A percentile compares a stretch with the other conserved stretches of the same genome.
These are phyloP conservation scores for Microtus richardsoni DNA, from an alignment of 2,113 vertebrate species.

Conservation along the genomic window DNA sequence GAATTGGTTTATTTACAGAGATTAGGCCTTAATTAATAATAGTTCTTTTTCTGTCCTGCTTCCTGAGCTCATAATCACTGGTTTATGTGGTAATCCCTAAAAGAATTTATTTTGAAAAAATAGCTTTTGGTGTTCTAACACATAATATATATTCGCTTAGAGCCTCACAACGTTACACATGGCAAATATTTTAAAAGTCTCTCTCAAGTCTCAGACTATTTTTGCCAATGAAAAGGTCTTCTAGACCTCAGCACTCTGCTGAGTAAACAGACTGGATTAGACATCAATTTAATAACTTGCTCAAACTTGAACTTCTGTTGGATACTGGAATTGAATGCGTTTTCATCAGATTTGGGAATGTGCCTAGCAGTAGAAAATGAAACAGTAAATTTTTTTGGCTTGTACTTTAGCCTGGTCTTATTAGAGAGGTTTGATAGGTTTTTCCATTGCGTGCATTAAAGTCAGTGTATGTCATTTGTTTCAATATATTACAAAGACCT, in stretches of 20 bases:
- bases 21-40: not conserved
- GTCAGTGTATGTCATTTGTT: conserved; percentile 30
- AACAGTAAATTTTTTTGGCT: conserved; percentile 50
- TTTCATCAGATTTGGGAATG: conserved; percentile 48
- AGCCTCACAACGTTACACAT: conserved; percentile 8
- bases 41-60: not conserved
- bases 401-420: not conserved
- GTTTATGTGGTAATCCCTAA: conserved; percentile 45
- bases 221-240: conserved; percentile 41
- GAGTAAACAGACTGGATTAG: not conserved
- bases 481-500: conserved; percentile 42
- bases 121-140: not conserved
- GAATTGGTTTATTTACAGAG: not conserved
- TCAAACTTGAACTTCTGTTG: conserved; percentile 61
- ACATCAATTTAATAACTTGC: conserved; percentile 64
- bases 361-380: not conserved
- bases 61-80: not conserved
- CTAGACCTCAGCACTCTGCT: conserved; percentile 30
- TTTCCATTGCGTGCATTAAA: conserved; percentile 56
- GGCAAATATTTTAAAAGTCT: conserved; percentile 46
- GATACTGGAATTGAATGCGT: conserved; percentile 60
- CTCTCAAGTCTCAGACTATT: conserved; percentile 15
- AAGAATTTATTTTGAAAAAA: conserved; percentile 14
- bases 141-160: not conserved
- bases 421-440: conserved; percentile 18